Percentiles rank a stretch among this genome's conserved stretches.
Evolutionary conservation across 1,140 invertebrate species (phyloP).

Genomic region (fruit fly (Drosophila melanogaster)): DNA sequence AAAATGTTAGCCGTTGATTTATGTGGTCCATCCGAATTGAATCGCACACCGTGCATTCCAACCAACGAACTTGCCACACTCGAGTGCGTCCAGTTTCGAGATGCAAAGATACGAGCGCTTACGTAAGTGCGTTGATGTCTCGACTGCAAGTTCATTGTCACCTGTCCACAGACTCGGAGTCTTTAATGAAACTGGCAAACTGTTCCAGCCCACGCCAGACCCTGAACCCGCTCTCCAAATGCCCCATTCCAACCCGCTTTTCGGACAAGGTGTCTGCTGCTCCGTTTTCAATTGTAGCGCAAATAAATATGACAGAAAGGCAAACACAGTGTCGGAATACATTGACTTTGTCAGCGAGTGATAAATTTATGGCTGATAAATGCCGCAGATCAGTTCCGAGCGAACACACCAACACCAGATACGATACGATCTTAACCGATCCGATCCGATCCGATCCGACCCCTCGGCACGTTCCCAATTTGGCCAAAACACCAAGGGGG

Average conservation of each 20-base stretch:
- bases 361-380: slow-evolving; percentile 60
- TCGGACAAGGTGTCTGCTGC: slow-evolving; percentile 31
- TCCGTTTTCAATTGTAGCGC: slow-evolving; percentile 65
- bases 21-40: not conserved
- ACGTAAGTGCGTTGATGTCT: slow-evolving; percentile 41
- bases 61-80: slow-evolving; percentile 67
- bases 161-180: slow-evolving; percentile 4
- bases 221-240: slow-evolving; percentile 30
- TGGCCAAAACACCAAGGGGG: slow-evolving; percentile 51
- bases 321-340: slow-evolving; percentile 55
- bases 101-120: slow-evolving; percentile 43
- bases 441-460: slow-evolving; percentile 22
- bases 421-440: slow-evolving; percentile 13
- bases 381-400: slow-evolving; percentile 34
- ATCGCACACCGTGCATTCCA: slow-evolving; percentile 4
- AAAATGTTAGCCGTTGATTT: not conserved
- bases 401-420: slow-evolving; percentile 25
- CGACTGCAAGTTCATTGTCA: slow-evolving; percentile 73
- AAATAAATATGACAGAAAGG: slow-evolving; percentile 63
- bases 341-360: slow-evolving; percentile 42
- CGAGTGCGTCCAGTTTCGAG: slow-evolving; percentile 51
- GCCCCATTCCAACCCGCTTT: not conserved
- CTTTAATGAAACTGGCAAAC: slow-evolving; percentile 20
- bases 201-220: slow-evolving; percentile 35
- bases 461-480: slow-evolving; percentile 58